A percentile compares a stretch with the other conserved stretches of the same genome.
Evolutionary conservation across 2,888 invertebrate genomes (phyloP).

Genomic region (Thelaira solivaga): DNA sequence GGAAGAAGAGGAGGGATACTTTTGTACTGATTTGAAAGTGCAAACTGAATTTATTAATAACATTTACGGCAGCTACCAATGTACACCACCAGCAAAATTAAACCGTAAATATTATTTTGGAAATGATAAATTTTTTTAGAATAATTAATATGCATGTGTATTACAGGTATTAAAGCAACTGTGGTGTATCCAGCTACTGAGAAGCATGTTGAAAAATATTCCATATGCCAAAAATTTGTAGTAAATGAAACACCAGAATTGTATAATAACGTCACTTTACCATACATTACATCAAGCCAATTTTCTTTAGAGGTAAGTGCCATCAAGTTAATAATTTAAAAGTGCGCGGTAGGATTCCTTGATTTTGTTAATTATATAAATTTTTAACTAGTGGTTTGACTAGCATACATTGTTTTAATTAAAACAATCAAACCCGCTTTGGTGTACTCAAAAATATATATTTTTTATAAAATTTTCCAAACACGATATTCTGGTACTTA

Average conservation of each 20-base stretch:
- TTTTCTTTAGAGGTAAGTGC: slow-evolving; percentile 88
- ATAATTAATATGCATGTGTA: neutral
- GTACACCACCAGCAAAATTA: slow-evolving; percentile 80
- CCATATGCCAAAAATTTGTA: slow-evolving; percentile 84
- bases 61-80: slow-evolving; percentile 89
- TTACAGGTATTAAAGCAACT: slow-evolving; percentile 89
- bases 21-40: slow-evolving; percentile 80
- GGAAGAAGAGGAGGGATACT: slow-evolving; percentile 75
- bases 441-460: too few relatives aligned
- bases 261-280: slow-evolving; percentile 87
- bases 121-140: neutral
- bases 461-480: too few relatives aligned
- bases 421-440: too few relatives aligned
- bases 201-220: slow-evolving; percentile 93
- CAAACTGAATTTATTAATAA: slow-evolving; percentile 87
- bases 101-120: slow-evolving; percentile 79
- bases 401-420: too few relatives aligned
- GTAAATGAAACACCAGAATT: slow-evolving; percentile 90
- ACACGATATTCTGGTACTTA: too few relatives aligned
- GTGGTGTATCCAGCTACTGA: slow-evolving; percentile 96
- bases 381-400: too few relatives aligned
- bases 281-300: slow-evolving; percentile 84
- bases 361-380: too few relatives aligned
- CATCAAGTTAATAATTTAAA: too few relatives aligned
- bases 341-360: too few relatives aligned